A percentile compares a stretch with the other conserved stretches of the same genome.
phyloP scores from a whole-genome alignment of 2,797 vertebrate genomes.

The Anomalospiza imberbis region DNA sequence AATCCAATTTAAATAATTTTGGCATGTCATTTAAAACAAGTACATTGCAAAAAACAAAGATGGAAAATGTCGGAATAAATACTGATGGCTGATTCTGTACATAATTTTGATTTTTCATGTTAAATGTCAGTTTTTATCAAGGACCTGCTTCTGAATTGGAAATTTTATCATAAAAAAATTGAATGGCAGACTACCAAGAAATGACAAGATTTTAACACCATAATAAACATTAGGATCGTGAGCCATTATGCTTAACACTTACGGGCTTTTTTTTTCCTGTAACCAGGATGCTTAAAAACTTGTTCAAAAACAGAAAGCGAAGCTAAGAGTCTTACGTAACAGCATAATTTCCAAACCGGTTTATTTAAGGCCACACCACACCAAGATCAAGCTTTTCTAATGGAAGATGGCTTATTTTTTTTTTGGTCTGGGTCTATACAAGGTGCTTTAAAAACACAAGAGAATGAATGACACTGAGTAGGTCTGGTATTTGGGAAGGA shows the following conservation, averaged over 20 bases:
- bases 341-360: background rate
- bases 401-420: background rate
- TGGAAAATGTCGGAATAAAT: background rate
- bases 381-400: background rate
- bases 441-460: background rate
- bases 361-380: background rate
- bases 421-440: background rate
- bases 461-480: background rate
- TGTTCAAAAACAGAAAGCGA: slow-evolving; percentile 13
- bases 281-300: slow-evolving; percentile 15
- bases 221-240: slow-evolving; percentile 3
- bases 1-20: background rate
- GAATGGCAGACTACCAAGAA: slow-evolving; percentile 6
- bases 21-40: background rate
- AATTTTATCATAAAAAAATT: background rate
- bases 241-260: slow-evolving; percentile 17
- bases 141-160: background rate
- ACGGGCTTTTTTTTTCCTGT: background rate
- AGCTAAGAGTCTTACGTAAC: background rate
- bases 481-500: background rate
- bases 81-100: background rate
- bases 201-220: slow-evolving; percentile 11
- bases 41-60: background rate
- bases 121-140: background rate
- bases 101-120: background rate